Conservation (phyloP, 2,113 vertebrate genomes). For the Narcine bancroftii region DNA sequence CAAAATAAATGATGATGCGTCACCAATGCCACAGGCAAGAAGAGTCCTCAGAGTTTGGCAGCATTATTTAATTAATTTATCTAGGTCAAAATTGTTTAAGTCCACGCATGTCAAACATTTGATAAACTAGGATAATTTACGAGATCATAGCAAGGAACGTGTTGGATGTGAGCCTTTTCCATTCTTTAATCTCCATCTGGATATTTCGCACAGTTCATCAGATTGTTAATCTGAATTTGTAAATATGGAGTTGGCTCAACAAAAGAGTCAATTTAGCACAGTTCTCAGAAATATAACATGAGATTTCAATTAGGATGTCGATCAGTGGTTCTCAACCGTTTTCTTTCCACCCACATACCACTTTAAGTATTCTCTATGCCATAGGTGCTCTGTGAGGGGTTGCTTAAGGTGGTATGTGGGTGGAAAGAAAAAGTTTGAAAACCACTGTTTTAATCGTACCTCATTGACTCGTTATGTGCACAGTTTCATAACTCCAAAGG, state of each 20-base stretch:
- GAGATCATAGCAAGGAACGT: background rate
- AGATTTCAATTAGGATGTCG: background rate
- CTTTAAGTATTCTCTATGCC: too few species aligned
- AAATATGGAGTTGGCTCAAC: background rate
- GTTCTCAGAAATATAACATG: background rate
- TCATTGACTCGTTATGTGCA: too few species aligned
- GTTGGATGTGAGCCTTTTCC: background rate
- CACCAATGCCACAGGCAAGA: constrained; percentile 42
- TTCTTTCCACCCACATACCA: too few species aligned
- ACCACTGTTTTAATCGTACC: too few species aligned
- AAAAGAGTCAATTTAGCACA: background rate
- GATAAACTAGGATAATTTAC: background rate
- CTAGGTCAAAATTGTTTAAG: background rate
- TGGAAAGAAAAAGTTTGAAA: too few species aligned
- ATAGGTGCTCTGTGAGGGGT: too few species aligned
- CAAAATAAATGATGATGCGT: constrained; percentile 54
- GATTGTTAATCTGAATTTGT: background rate
- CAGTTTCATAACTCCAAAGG: too few species aligned
- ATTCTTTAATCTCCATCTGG: background rate
- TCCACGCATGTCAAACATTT: background rate
- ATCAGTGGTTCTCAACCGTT: too few species aligned
- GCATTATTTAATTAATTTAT: background rate
- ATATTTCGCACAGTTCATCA: background rate
- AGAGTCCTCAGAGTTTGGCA: background rate
- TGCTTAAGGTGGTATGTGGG: too few species aligned